phyloP scores from a whole-genome alignment of 2,888 invertebrate genomes.

The Luperina nickerlii region DNA sequence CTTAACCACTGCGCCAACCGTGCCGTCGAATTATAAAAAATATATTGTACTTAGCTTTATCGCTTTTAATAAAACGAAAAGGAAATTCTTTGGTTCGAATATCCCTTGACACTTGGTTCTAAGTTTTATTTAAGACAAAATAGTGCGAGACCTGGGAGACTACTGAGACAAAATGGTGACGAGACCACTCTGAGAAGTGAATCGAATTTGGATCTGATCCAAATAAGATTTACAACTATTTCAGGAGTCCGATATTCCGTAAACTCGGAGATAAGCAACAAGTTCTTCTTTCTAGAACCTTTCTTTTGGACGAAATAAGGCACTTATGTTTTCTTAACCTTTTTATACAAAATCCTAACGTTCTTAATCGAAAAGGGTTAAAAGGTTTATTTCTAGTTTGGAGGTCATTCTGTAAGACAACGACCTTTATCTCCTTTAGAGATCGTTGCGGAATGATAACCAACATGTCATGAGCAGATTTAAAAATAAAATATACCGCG shows the following conservation, averaged over 20 bases:
- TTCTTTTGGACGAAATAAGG: slow-evolving; percentile 36
- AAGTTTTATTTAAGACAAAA: slow-evolving; percentile 19
- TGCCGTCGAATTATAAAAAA: no score
- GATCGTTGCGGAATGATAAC: slow-evolving; percentile 5
- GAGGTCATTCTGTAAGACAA: slow-evolving; percentile 19
- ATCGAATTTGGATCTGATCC: slow-evolving; percentile 53
- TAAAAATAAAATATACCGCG: slow-evolving; percentile 3
- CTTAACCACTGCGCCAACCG: no score
- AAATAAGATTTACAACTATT: slow-evolving; percentile 56
- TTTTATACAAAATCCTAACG: slow-evolving; percentile 13
- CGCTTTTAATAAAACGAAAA: neutral
- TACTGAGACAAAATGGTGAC: no score
- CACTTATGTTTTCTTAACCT: slow-evolving; percentile 22
- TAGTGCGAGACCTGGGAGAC: neutral
- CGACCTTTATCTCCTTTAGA: neutral
- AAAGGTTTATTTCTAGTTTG: slow-evolving; percentile 48
- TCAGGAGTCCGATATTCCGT: slow-evolving; percentile 43
- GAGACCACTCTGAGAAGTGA: slow-evolving; percentile 6
- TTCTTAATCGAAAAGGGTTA: slow-evolving; percentile 38
- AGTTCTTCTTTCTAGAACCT: slow-evolving; percentile 41
- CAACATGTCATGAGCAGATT: neutral
- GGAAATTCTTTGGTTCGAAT: neutral
- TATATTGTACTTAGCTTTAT: neutral
- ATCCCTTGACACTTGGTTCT: slow-evolving; percentile 19
- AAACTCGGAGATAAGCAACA: slow-evolving; percentile 59